A percentile compares a stretch with the other conserved stretches of the same genome.
Conservation (phyloP, 2,797 vertebrate genomes). For the Bradypodion pumilum region DNA sequence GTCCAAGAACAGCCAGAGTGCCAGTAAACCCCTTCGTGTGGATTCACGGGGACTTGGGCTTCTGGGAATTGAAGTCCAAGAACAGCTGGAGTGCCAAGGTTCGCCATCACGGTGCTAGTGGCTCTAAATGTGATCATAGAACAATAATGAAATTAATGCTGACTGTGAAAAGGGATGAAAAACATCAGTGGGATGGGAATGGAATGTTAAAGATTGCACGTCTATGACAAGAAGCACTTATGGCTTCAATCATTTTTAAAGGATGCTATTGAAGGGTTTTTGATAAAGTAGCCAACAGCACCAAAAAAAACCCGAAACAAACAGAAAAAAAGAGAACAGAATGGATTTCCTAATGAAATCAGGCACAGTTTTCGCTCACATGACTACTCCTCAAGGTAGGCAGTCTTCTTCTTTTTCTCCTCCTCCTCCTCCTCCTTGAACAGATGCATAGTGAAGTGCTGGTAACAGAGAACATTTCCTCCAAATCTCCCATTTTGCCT, state of each 20-base stretch:
- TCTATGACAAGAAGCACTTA: slow-evolving; percentile 90
- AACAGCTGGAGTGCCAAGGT: no score
- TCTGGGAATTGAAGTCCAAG: no score
- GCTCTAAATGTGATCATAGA: slow-evolving; percentile 90
- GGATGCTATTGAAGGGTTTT: slow-evolving; percentile 84
- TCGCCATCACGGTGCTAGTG: no score
- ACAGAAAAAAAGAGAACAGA: no score
- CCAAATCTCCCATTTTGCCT: slow-evolving; percentile 75
- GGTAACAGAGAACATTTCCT: slow-evolving; percentile 79
- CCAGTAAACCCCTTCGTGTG: no score
- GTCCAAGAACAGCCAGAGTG: no score
- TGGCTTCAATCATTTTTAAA: slow-evolving; percentile 81
- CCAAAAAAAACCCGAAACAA: slow-evolving; percentile 93
- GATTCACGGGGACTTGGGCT: no score
- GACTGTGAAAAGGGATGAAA: slow-evolving; percentile 85
- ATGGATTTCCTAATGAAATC: slow-evolving; percentile 93
- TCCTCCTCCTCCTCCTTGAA: slow-evolving; percentile 66
- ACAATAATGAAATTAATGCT: slow-evolving; percentile 89
- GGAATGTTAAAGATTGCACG: slow-evolving; percentile 99
- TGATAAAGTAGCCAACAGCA: slow-evolving; percentile 95
- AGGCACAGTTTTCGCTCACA: slow-evolving; percentile 89
- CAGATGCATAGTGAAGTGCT: slow-evolving; percentile 86
- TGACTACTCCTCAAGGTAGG: slow-evolving; percentile 83
- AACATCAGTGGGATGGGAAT: slow-evolving; percentile 85
- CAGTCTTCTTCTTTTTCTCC: slow-evolving; percentile 67